Conservation (phyloP, 2,113 vertebrate genomes). For the Esox niger region DNA sequence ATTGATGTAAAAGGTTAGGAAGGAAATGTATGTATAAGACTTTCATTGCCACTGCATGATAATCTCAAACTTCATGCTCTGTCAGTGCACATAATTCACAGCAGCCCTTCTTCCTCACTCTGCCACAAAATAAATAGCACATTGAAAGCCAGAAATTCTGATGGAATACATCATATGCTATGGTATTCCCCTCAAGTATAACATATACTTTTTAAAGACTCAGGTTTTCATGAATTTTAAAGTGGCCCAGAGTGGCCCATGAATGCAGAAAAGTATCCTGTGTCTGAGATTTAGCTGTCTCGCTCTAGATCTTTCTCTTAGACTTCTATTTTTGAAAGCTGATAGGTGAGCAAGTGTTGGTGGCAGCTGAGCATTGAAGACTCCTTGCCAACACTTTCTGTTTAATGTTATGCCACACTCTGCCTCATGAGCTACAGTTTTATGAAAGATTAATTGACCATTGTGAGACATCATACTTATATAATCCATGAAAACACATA, state of each 20-base stretch:
- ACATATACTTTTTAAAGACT: slow-evolving; percentile 10
- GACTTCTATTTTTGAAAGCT: slow-evolving; percentile 48
- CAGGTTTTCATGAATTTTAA: slow-evolving; percentile 43
- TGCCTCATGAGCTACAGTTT: slow-evolving; percentile 71
- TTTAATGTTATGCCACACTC: slow-evolving; percentile 52
- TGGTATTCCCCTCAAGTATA: slow-evolving; percentile 44
- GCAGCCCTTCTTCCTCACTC: slow-evolving; percentile 50
- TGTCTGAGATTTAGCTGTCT: slow-evolving; percentile 44
- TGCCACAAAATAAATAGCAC: slow-evolving; percentile 61
- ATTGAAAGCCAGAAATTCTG: slow-evolving; percentile 46
- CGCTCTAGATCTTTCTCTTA: slow-evolving; percentile 34
- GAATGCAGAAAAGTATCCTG: slow-evolving; percentile 12
- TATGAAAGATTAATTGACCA: slow-evolving; percentile 78
- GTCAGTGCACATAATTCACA: slow-evolving; percentile 67
- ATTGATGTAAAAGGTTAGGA: too few relatives aligned
- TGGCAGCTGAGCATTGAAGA: slow-evolving; percentile 57
- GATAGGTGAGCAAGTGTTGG: slow-evolving; percentile 49
- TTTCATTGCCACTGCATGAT: slow-evolving; percentile 57
- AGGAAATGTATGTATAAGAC: slow-evolving; percentile 51
- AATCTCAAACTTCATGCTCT: slow-evolving; percentile 68
- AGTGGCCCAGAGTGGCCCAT: slow-evolving; percentile 39
- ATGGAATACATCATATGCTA: slow-evolving; percentile 46
- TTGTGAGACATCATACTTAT: slow-evolving; percentile 70
- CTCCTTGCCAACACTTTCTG: slow-evolving; percentile 59
- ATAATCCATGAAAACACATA: slow-evolving; percentile 65